Base-by-base conservation (phyloP, 2,797 vertebrate genomes). In the Chaetodon trifasciatus region DNA sequence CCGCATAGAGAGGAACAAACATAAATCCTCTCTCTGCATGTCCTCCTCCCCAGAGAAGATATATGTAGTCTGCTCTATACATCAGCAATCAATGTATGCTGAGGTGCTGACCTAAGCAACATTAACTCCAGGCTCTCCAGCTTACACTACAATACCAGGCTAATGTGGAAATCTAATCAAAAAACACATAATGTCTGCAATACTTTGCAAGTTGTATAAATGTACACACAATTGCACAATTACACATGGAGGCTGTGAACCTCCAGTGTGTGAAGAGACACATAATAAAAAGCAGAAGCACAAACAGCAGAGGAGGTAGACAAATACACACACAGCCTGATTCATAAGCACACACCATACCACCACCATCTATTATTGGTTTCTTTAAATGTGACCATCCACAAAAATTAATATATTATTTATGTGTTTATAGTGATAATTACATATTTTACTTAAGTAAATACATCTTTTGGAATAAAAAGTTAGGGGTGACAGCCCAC, bases 71-170 rank as follows among this genome's bases (percentile, higher is more conserved):
- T 64, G 15, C 35, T 79, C 13, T 68, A 28, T 61, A 67, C 47
- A 56, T 78, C 76, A 78, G 78, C 46, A 76, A 76, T 49, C 58
- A 32, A 39, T 47, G 65, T 19, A 39, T 17, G 40, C 24, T 53
- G 13, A 68, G 65, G 50, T 78, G 83, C 77, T 76, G 76, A 86
- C 35, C 63, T 75, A 67, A 84, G 86, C 76, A 82, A 62, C 32
- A 24, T 49, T n/a, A 63, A 49, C 55, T 62, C 42, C 52, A 67
- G 40, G 17, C 68, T 74, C 42, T 17, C 19, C 56, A 61, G 68
- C 53, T 78, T 53, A 37, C 35, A 40, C 69, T 39, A 68, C 69
- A 79, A 52, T 32, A 70, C 53, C 32, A 62, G 32, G 47, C 9
- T 65, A 61, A 72, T 70, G 63, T 32, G 61, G 50, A 81, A 69